Evolutionary conservation across 2,113 vertebrate species (phyloP).

Genomic region (Acanthochromis polyacanthus): DNA sequence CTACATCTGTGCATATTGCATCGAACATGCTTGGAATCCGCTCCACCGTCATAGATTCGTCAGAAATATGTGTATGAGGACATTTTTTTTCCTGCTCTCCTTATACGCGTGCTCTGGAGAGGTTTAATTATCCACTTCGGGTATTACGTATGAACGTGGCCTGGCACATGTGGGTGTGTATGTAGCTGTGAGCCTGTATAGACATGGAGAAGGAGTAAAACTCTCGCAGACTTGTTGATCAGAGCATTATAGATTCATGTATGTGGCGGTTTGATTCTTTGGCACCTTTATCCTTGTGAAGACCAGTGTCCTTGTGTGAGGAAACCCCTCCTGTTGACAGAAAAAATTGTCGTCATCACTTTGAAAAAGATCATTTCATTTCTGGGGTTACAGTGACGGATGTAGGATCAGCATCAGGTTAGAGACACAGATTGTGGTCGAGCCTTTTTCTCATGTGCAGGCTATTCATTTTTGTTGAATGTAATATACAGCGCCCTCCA

Average conservation of each 20-base stretch:
- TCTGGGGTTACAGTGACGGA: slow-evolving; percentile 18
- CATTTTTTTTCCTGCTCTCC: slow-evolving; percentile 5
- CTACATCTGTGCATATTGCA: slow-evolving; percentile 63
- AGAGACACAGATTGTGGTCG: neutral
- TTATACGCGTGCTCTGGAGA: slow-evolving; percentile 36
- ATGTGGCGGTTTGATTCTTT: slow-evolving; percentile 13
- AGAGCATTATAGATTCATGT: slow-evolving; percentile 30
- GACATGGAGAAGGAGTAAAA: slow-evolving; percentile 58
- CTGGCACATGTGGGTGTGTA: slow-evolving; percentile 73
- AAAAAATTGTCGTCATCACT: slow-evolving; percentile 1
- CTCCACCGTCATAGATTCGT: slow-evolving; percentile 50
- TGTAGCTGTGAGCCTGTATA: slow-evolving; percentile 53
- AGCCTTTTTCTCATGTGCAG: neutral
- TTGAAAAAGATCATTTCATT: slow-evolving; percentile 21
- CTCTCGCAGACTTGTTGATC: slow-evolving; percentile 80
- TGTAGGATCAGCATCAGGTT: neutral
- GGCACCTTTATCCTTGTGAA: slow-evolving; percentile 35
- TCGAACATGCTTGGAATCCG: slow-evolving; percentile 50
- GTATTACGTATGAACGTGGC: slow-evolving; percentile 65
- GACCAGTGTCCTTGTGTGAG: slow-evolving; percentile 18
- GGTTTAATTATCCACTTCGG: slow-evolving; percentile 57
- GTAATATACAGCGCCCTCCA: neutral
- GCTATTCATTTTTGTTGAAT: neutral
- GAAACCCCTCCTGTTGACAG: slow-evolving; percentile 25
- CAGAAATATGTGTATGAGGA: slow-evolving; percentile 34